Conservation (phyloP, 2,113 vertebrate species). For the Rynchops niger region DNA sequence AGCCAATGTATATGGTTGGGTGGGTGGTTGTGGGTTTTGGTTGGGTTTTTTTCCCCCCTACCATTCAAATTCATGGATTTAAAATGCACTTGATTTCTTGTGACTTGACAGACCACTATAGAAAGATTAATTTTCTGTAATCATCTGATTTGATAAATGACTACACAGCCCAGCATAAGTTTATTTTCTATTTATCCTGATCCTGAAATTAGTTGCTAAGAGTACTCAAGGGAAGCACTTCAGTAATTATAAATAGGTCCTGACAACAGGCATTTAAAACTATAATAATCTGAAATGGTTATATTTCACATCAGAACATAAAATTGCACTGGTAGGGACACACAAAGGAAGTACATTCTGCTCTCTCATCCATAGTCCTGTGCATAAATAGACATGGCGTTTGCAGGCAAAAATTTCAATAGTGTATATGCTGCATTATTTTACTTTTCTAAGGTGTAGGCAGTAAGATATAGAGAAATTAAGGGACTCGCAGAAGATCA, state of each 20-base stretch:
- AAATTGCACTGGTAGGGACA: not conserved
- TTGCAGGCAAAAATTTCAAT: not conserved
- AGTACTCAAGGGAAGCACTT: slow-evolving; percentile 11
- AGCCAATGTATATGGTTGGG: not conserved
- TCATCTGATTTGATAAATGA: slow-evolving; percentile 55
- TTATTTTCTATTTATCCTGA: slow-evolving; percentile 41
- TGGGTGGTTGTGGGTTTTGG: not conserved
- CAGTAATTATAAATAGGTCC: slow-evolving; percentile 34
- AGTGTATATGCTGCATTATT: not conserved
- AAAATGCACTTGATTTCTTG: not conserved
- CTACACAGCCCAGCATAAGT: slow-evolving; percentile 18
- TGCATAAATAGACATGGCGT: not conserved
- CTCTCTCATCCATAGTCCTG: not conserved
- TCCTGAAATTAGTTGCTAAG: slow-evolving; percentile 54
- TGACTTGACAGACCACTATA: not conserved
- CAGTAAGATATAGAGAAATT: not conserved
- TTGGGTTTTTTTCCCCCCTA: not conserved
- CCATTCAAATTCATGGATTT: not conserved
- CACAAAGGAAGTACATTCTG: not conserved
- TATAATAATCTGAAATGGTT: slow-evolving; percentile 13
- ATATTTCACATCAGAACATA: not conserved
- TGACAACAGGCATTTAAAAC: slow-evolving; percentile 31
- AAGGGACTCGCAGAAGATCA: not conserved
- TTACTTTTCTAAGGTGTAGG: not conserved
- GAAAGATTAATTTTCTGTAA: slow-evolving; percentile 48